phyloP scores from a whole-genome alignment of 2,113 vertebrate genomes.

The Ameiurus melas region DNA sequence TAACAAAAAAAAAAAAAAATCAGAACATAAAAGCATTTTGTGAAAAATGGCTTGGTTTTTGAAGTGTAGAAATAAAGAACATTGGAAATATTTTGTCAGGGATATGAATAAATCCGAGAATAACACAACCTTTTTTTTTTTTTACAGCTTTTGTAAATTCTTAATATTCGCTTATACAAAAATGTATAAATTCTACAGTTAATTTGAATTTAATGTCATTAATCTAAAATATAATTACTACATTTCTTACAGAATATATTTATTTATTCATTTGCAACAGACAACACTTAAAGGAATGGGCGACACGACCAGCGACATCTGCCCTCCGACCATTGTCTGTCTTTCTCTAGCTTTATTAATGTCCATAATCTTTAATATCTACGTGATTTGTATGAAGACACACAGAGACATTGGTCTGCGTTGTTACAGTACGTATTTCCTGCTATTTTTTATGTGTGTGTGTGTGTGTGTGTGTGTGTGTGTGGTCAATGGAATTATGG shows the following conservation, averaged over 20 bases:
- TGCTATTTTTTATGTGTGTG: not conserved
- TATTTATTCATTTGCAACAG: not conserved
- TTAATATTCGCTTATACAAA: too few species aligned
- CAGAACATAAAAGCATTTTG: too few species aligned
- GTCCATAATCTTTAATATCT: conserved; percentile 18
- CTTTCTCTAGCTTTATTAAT: conserved; percentile 4
- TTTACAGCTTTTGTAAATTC: not conserved
- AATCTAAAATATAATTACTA: not conserved
- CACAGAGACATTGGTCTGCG: not conserved
- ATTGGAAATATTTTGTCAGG: not conserved
- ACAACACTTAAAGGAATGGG: not conserved
- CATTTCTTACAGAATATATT: too few species aligned
- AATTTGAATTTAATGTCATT: too few species aligned
- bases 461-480: too few species aligned
- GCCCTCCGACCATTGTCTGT: not conserved
- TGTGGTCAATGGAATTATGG: not conserved
- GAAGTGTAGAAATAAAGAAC: not conserved
- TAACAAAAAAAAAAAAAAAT: too few species aligned
- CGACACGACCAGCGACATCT: not conserved
- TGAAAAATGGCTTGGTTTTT: not conserved
- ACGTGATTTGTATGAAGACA: not conserved
- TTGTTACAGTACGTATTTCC: not conserved
- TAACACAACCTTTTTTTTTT: not conserved
- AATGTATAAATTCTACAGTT: too few species aligned
- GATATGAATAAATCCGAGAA: not conserved